These are phyloP conservation scores for Cnemophilus loriae DNA, from an alignment of 2,113 vertebrate genomes.

Conservation along the genomic window DNA sequence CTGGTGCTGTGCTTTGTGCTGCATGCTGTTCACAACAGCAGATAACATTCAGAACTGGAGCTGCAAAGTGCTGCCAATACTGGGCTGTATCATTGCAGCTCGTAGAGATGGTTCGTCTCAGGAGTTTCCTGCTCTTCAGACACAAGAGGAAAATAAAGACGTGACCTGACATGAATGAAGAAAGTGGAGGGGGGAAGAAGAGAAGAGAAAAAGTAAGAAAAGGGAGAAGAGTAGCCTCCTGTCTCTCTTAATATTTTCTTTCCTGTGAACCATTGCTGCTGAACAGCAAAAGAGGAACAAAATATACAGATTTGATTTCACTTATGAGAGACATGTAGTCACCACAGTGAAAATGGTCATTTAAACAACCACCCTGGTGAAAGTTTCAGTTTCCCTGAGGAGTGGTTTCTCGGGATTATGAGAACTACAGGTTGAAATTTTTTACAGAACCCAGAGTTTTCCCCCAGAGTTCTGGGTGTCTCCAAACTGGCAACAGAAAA, in stretches of 20 bases:
- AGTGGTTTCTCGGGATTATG: neutral
- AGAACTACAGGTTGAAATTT: neutral
- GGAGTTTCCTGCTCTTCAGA: neutral
- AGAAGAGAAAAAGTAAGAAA: fast-evolving
- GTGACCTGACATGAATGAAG: neutral
- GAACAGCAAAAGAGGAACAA: neutral
- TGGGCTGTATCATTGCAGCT: neutral
- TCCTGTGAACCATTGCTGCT: neutral
- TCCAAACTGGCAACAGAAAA: neutral
- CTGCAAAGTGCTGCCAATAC: neutral
- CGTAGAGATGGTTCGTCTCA: neutral
- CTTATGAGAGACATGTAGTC: neutral
- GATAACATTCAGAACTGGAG: neutral
- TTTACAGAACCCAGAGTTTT: neutral
- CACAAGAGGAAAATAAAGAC: neutral
- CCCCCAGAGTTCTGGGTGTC: neutral
- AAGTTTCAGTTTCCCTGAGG: neutral
- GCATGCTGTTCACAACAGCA: neutral
- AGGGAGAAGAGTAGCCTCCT: neutral
- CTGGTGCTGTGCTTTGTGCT: neutral
- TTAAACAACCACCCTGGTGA: neutral
- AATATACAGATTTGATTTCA: neutral
- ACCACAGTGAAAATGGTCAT: neutral
- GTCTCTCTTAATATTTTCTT: neutral
- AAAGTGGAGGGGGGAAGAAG: fast-evolving